Evolutionary conservation across 92 coral and sea anemone species (phyloP), one percentile per base, ranked within the genome.

Genomic region (Blastomussa wellsi): DNA sequence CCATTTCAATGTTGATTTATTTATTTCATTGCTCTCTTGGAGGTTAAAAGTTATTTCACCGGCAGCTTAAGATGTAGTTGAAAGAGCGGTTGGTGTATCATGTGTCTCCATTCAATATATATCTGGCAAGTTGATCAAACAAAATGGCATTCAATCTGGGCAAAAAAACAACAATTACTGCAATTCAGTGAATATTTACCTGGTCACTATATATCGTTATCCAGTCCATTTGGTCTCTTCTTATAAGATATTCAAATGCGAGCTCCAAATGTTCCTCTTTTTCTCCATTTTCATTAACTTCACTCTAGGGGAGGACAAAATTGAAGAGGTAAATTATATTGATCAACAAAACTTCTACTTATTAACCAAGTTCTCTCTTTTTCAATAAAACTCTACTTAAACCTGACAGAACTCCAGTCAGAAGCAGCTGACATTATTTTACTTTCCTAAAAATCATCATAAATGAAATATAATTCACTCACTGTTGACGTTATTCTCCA

Each of bases 401-500:
- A 53, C 0, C 60, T 16, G 20, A 4, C 1, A 49, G 1, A 13
- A 53, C 60, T 16, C 22, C 60, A 53, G 60, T 53, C 60, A 53
- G n/a, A 53, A 53, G 60, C 60, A 15, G 60, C 20, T 15, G 2
- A 53, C 20, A 15, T 53, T 20, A 1, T 53, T 53, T 20, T 15
- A 53, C 17, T 53, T 53, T 15, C 60, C 60, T 20, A 53, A 6
- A 53, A 16, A 6, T 15, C 7, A 7, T 3, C 44, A 3, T 39
- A 39, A 52, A 52, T 1, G 17, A 26, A 73, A 15, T 20, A 53
- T 47, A n/a, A 24, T 11, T 31, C 38, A 95, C 98, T 89, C 81
- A 96, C 98, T 2, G 92, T 59, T 24, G 98, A 89, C 6, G 97
- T 91, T 42, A 96, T 93, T 86, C 98, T 94, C 98, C 98, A 96